Base-by-base conservation (phyloP, 2,797 vertebrate genomes). In the Enteromius argenteus region DNA sequence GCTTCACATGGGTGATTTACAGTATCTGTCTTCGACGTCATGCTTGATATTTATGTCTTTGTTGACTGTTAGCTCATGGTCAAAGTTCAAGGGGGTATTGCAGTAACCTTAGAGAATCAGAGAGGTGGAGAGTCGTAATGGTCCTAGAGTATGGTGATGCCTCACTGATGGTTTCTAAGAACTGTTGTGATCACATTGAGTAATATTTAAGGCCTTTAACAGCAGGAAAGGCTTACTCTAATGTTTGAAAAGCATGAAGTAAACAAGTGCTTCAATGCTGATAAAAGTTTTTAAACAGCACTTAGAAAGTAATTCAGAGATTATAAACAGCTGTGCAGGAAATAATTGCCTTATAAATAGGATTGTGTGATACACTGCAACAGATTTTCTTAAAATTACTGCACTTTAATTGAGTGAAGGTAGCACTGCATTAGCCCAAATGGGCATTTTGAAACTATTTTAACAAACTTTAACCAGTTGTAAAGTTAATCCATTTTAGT, bases 71-170 rank as follows among this genome's bases (percentile, higher is more conserved):
- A 80, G 67, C 46, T 82, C 67, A 37, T 84, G 89, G 66, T 85
- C 92, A 94, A 91, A 84, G 94, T 92, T 93, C 92, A 93, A 93
- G 91, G 90, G 86, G 85, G 79, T 80, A 62, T 86, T 86, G 76
- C 80, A 80, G 91, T 90, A 89, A 87, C 90, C 72, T n/a, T 72
- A 78, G 67, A 85, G 91, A 88, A 89, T 89, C 83, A 86, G 84
- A 89, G 82, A 80, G 69, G 83, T 73, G 88, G 87, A 60, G 64
- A 88, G 67, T 86, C 76, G 79, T 67, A 90, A 86, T 93, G 89
- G 86, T 86, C 86, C 87, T 51, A 39, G 80, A 85, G 87, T 87
- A 84, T 72, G 80, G 49, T 88, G 85, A 73, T 73, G 81, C 27
- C 51, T 81, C 80, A 60, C 23, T 44, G 64, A 60, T 72, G 37